Evolutionary conservation across 2,797 vertebrate species (phyloP).

Genomic region (Acanthis flammea): DNA sequence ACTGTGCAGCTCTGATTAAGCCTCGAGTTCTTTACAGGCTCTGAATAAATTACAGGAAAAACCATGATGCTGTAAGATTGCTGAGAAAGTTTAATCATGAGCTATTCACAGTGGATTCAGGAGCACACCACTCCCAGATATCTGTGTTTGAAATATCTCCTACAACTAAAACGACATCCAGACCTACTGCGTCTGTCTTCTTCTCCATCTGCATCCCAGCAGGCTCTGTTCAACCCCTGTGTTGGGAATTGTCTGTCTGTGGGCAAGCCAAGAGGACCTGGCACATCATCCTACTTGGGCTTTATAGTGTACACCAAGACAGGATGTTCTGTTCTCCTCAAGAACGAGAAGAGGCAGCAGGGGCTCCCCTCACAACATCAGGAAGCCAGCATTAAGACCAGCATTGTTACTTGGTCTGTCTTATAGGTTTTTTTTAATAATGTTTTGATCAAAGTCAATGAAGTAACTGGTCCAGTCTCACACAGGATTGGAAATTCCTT

Average conservation of each 20-base stretch:
- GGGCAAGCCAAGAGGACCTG: not conserved
- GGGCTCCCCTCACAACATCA: accelerated
- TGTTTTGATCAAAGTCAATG: not conserved
- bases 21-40: not conserved
- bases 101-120: not conserved
- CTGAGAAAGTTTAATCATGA: not conserved
- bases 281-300: not conserved
- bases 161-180: not conserved
- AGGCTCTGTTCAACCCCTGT: accelerated
- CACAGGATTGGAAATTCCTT: not conserved
- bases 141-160: not conserved
- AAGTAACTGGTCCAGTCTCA: not conserved
- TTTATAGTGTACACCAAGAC: not conserved
- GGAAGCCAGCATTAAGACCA: not conserved
- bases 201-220: not conserved
- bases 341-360: not conserved
- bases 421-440: not conserved
- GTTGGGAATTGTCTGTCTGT: not conserved
- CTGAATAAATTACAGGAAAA: slow-evolving; percentile 1
- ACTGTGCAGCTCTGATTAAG: not conserved
- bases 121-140: not conserved
- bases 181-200: not conserved
- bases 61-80: not conserved
- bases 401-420: not conserved
- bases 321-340: not conserved